Evolutionary conservation across 2,888 invertebrate genomes (phyloP), one percentile per base, ranked within the genome.

Genomic region (Monochamus alternatus): DNA sequence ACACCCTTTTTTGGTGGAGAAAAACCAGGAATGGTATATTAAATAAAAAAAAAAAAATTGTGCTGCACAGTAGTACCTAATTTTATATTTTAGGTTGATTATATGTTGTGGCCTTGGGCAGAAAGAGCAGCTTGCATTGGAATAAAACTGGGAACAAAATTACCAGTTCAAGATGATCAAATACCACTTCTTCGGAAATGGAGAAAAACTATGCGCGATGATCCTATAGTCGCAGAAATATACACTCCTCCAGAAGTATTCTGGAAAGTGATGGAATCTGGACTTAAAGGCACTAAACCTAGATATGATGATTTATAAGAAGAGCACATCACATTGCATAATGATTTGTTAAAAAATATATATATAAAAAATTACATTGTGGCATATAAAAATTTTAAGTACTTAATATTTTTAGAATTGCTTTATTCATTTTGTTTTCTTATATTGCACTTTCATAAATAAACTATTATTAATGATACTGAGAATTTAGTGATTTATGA

Each of bases 41-140:
- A 31, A 38, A 60, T 64, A 64, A 47, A 64, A 44, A 64, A 32
- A 3, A 32, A 63, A 2, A 5, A n/a, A 30, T 63, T 22, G 3
- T 3, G 5, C 31, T 63, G 5, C 9, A 62, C 31, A 30, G 12
- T 32, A 14, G 12, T 62, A 30, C 31, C 7, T 38, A 32, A 63
- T 44, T 60, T 43, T 64, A 67, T 60, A 51, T 81, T 81, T 59
- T 67, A 87, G 87, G 82, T 87, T 31, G 88, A 88, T 80, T 88
- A 86, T 72, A 86, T 87, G 86, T 62, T 88, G 60, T 88, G 88
- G 88, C 88, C 88, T 5, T 88, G 86, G 87, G 87, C 83, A 10
- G 87, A 87, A 79, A 75, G 87, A 32, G 84, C 83, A 12, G 85
- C 84, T 4, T 73, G 78, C 9, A 72, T 86, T 55, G 78, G 75